Conservation (phyloP, 2,888 invertebrate genomes). For the Dysmachus trigonus region DNA sequence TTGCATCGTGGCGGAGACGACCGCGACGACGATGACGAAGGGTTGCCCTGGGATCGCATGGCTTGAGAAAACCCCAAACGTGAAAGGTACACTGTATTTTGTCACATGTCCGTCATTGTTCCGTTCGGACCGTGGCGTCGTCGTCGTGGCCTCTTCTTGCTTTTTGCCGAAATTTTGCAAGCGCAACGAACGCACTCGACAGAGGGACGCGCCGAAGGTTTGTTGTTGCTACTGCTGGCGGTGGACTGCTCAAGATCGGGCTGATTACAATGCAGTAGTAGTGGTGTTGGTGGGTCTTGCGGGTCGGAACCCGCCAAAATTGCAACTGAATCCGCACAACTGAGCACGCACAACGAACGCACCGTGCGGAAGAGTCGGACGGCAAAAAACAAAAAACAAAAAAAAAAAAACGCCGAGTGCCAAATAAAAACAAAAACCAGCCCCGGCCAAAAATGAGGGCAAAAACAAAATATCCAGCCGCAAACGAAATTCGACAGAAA, state of each 20-base stretch:
- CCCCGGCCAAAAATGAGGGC: background rate
- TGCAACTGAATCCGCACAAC: conserved; percentile 39
- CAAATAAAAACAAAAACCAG: background rate
- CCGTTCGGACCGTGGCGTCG: background rate
- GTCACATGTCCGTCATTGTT: conserved; percentile 8
- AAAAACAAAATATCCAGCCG: conserved; percentile 16
- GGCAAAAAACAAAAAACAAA: background rate
- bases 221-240: background rate
- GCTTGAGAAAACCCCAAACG: conserved; percentile 15
- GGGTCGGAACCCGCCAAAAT: background rate
- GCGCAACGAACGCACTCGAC: background rate
- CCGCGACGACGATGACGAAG: background rate
- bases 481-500: conserved; percentile 26
- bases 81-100: conserved; percentile 11
- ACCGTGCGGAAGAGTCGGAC: background rate
- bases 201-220: background rate
- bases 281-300: background rate
- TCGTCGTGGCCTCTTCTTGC: too few relatives aligned
- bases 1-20: background rate
- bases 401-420: background rate
- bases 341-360: conserved; percentile 24
- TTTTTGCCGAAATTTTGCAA: background rate
- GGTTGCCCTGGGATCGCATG: background rate
- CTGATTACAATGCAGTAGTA: conserved; percentile 15
- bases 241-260: conserved; percentile 2